Evolutionary conservation across 2,113 vertebrate species (phyloP).

Genomic region (Lagopus leucura): DNA sequence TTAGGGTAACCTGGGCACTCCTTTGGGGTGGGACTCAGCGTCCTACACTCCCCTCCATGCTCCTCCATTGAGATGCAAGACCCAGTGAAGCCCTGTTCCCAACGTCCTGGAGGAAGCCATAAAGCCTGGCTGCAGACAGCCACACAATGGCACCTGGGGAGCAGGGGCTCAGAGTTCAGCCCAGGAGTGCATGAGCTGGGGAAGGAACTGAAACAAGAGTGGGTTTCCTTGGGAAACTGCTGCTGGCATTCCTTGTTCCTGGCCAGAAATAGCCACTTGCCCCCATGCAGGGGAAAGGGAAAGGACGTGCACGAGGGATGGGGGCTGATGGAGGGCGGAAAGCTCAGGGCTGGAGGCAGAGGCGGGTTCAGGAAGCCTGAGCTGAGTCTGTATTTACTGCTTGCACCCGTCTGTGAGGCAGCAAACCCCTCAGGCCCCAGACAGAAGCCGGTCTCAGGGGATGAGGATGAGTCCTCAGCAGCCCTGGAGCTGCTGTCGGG

Average conservation of each 20-base stretch:
- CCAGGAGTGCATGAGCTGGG: background rate
- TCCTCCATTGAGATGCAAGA: background rate
- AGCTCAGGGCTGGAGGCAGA: background rate
- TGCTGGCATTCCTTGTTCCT: background rate
- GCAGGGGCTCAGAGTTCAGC: background rate
- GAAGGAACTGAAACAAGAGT: background rate
- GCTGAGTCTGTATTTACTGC: background rate
- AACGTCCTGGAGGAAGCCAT: background rate
- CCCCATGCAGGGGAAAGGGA: background rate
- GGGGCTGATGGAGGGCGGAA: background rate
- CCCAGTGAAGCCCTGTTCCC: background rate
- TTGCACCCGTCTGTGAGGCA: background rate
- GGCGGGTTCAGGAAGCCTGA: background rate
- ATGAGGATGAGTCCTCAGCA: background rate
- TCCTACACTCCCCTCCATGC: background rate
- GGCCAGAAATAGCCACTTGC: background rate
- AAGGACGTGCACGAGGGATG: background rate
- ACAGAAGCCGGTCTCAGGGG: background rate
- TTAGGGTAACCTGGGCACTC: background rate
- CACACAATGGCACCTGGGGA: background rate
- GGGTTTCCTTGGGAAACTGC: constrained; percentile 4
- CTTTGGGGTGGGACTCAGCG: background rate
- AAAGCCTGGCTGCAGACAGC: background rate
- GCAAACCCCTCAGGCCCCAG: background rate
- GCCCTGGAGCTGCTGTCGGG: background rate